These are phyloP conservation scores for Myrmophylax atrothorax DNA, from an alignment of 2,113 vertebrate genomes.

Conservation along the genomic window DNA sequence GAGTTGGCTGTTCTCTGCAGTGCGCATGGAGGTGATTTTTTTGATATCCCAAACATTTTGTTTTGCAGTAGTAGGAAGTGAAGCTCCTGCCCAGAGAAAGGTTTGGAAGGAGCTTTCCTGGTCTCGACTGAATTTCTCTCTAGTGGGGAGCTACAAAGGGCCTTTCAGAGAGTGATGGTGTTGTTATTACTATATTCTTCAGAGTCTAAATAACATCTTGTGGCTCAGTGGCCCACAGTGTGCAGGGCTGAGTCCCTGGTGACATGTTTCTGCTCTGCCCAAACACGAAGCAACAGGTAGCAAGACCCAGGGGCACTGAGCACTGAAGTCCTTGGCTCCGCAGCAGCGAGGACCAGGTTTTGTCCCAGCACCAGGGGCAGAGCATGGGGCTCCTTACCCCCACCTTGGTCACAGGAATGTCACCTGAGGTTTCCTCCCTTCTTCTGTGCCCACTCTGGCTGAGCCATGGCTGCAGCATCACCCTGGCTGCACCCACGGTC, in stretches of 20 bases:
- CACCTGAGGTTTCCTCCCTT: neutral
- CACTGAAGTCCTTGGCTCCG: neutral
- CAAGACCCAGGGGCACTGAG: neutral
- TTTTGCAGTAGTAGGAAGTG: neutral
- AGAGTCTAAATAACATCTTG: neutral
- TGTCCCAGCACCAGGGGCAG: neutral
- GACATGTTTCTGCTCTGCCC: neutral
- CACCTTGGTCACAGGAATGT: neutral
- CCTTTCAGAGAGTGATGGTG: neutral
- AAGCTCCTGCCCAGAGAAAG: neutral
- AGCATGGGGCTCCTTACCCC: accelerated
- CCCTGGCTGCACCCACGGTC: neutral
- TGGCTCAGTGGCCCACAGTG: neutral
- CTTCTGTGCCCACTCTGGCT: accelerated
- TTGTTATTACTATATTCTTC: neutral
- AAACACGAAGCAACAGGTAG: neutral
- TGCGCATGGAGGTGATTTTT: neutral
- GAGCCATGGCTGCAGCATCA: neutral
- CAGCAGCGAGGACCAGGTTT: neutral
- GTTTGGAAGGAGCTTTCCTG: neutral
- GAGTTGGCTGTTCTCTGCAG: neutral
- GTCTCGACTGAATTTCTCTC: neutral
- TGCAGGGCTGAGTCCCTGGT: accelerated
- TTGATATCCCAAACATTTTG: neutral
- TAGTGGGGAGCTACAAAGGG: neutral